Conservation (phyloP, 2,113 vertebrate species). For the Candoia aspera region DNA sequence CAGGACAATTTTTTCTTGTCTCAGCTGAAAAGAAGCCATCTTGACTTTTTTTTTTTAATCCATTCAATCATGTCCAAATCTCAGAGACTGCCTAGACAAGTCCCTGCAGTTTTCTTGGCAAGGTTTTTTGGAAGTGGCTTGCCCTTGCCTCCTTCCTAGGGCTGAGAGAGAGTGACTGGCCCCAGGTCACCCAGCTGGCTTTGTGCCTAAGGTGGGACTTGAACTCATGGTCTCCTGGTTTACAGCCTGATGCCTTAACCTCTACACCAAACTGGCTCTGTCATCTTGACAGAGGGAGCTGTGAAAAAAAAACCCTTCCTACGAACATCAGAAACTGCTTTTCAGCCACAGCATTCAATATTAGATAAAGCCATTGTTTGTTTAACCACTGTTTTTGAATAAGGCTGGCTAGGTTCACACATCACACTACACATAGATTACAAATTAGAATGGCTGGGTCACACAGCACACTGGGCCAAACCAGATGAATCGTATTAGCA, state of each 20-base stretch:
- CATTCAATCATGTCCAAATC: too few relatives aligned
- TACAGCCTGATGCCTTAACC: too few relatives aligned
- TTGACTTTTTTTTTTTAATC: background rate
- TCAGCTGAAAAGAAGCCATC: background rate
- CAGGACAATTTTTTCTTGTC: background rate
- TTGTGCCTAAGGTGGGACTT: too few relatives aligned
- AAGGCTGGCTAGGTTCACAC: background rate
- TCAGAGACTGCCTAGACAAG: too few relatives aligned
- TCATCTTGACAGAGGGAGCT: too few relatives aligned
- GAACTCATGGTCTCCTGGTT: too few relatives aligned
- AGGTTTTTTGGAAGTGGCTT: too few relatives aligned
- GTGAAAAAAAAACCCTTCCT: background rate
- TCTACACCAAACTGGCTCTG: too few relatives aligned
- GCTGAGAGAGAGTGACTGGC: too few relatives aligned
- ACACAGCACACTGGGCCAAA: background rate
- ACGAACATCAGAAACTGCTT: background rate
- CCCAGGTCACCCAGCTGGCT: too few relatives aligned
- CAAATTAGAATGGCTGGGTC: background rate
- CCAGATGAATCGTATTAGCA: background rate
- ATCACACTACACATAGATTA: background rate
- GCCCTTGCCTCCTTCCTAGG: too few relatives aligned
- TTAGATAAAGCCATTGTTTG: background rate
- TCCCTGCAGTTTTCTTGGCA: too few relatives aligned
- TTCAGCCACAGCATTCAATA: background rate
- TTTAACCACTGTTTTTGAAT: background rate